phyloP scores from a whole-genome alignment of 2,888 invertebrate genomes.

The Phytoseiulus persimilis region DNA sequence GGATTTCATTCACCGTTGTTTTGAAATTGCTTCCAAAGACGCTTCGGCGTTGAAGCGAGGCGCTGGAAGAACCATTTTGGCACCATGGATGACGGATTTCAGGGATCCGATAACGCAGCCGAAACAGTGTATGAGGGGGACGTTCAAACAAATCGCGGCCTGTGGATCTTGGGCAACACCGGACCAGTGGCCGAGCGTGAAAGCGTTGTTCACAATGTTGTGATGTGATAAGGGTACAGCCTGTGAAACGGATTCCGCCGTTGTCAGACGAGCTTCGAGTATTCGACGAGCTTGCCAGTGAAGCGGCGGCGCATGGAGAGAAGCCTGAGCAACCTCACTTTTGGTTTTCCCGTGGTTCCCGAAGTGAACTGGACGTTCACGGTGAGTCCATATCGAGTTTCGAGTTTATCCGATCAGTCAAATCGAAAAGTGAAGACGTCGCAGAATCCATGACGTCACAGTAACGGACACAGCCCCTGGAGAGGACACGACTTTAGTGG shows the following conservation, averaged over 20 bases:
- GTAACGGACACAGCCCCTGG: slow-evolving; percentile 16
- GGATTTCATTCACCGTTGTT: slow-evolving; percentile 57
- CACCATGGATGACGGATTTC: slow-evolving; percentile 56
- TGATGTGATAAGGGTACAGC: slow-evolving; percentile 65
- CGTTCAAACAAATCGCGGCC: slow-evolving; percentile 54
- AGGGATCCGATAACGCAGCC: slow-evolving; percentile 62
- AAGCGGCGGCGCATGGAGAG: neutral
- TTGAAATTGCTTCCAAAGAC: slow-evolving; percentile 59
- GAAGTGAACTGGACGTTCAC: slow-evolving; percentile 46
- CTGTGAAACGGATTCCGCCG: too few relatives aligned
- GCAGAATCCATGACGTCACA: neutral
- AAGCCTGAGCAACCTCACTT: slow-evolving; percentile 49
- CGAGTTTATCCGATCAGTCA: neutral
- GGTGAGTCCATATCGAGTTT: neutral
- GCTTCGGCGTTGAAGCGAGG: slow-evolving; percentile 58
- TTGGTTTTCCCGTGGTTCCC: slow-evolving; percentile 72
- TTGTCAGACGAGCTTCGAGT: too few relatives aligned
- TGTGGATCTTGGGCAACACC: slow-evolving; percentile 49
- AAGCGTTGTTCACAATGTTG: slow-evolving; percentile 66
- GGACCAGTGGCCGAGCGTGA: slow-evolving; percentile 56
- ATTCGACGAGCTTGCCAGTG: neutral
- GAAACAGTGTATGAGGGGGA: slow-evolving; percentile 74
- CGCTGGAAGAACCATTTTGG: slow-evolving; percentile 59
- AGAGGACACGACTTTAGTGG: neutral
- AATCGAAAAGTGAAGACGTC: neutral